Base-by-base conservation (phyloP, 2,888 invertebrate genomes). In the Drosophila anomalata region DNA sequence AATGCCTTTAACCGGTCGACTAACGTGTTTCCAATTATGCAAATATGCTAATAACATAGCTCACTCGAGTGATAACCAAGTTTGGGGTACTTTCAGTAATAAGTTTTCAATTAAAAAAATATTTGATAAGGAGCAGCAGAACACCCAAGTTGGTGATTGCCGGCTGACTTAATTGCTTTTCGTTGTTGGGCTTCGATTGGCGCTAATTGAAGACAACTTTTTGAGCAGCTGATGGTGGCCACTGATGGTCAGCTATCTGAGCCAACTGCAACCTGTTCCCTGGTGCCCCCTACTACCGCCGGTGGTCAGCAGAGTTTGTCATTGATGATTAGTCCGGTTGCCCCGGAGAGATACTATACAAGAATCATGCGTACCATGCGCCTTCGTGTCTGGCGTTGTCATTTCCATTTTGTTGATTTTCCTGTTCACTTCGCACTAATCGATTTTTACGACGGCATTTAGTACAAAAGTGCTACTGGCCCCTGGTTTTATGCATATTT, bases 181-280 rank as follows among this genome's bases (percentile, higher is more conserved):
- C 87, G 88, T 75, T 85, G 88, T 86, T 88, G 65, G 51, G 52
- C 74, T 48, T 29, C 77, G 88, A 85, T 85, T 85, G 87, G 78
- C 78, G 88, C 87, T 85, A 85, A 85, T 85, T 85, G 88, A 86
- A 73, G 76, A 56, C 79, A 82, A 87, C 87, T 79, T 80, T 87
- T 73, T 75, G 75, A 67, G 69, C 67, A 52, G 66, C 60, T 61
- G 70, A 67, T 55, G 12, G 41, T 33, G 33, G 54, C 14, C 55
- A 26, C 20, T 33, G 54, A 47, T 57, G 56, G 56, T 48, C 48
- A 39, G 48, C 26, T 6, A 11, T 9, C 17, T 14, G 17, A 48
- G 56, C 42, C 58, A 41, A 62, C 60, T 46, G 69, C 59, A 65
- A 69, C 61, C 67, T 73, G 62, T 61, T 65, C 65, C 65, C 65